phyloP scores from a whole-genome alignment of 1,140 invertebrate species.

The Venturia canescens region DNA sequence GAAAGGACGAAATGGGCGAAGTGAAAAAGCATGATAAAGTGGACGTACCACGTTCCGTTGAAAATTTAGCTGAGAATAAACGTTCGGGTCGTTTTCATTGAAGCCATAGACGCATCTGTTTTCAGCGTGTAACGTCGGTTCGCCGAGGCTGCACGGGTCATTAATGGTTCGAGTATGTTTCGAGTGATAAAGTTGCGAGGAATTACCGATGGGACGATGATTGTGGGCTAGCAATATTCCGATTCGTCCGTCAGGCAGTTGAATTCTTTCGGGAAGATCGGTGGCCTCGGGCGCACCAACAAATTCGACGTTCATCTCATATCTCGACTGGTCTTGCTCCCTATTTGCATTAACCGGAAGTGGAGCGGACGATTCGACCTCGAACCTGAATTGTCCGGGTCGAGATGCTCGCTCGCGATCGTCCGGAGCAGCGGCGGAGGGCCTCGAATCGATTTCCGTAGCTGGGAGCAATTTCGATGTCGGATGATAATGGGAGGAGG shows the following conservation, averaged over 20 bases:
- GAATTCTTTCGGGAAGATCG: neutral
- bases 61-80: neutral
- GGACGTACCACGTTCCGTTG: neutral
- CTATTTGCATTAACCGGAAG: too few species aligned
- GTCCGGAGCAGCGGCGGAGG: neutral
- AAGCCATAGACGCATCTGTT: neutral
- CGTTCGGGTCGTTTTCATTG: neutral
- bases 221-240: conserved; percentile 18
- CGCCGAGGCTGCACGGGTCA: neutral
- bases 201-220: neutral
- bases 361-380: neutral
- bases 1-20: too few species aligned
- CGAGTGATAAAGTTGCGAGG: neutral
- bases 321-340: neutral
- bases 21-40: neutral
- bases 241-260: conserved; percentile 19
- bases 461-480: neutral
- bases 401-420: neutral
- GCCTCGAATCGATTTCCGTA: neutral
- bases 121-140: neutral
- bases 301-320: neutral
- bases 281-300: neutral
- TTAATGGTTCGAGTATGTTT: neutral
- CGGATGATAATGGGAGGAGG: neutral
- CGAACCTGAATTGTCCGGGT: neutral